Percentiles rank a stretch among this genome's conserved stretches.
Conservation (phyloP, 2,888 invertebrate genomes). For the Andrena dorsata region DNA sequence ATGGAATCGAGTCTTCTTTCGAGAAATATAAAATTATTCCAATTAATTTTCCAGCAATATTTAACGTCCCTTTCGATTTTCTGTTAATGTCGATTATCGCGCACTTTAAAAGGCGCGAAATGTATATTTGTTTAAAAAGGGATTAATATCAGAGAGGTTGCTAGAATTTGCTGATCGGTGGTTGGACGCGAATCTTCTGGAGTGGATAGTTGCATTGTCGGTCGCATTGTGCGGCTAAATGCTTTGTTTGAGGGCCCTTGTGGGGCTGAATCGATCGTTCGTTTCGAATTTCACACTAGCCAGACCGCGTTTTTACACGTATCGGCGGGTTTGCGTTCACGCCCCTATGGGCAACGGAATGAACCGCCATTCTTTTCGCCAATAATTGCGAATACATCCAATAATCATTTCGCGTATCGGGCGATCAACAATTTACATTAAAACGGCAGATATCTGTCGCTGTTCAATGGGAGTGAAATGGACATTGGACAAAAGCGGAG, state of each 20-base stretch:
- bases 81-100: neutral
- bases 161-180: conserved; percentile 10
- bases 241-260: conserved; percentile 47
- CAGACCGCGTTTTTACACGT: conserved; percentile 25
- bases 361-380: conserved; percentile 11
- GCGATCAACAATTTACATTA: conserved; percentile 10
- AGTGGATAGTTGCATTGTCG: conserved; percentile 17
- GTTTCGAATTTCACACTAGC: conserved; percentile 37
- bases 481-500: conserved; percentile 3
- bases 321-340: neutral
- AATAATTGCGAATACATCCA: conserved; percentile 13
- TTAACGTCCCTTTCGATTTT: too few relatives aligned
- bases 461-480: neutral
- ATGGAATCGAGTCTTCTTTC: too few relatives aligned
- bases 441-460: neutral
- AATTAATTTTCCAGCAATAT: neutral
- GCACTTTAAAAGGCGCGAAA: neutral
- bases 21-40: too few relatives aligned
- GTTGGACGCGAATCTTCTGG: conserved; percentile 32
- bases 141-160: neutral
- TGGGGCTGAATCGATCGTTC: conserved; percentile 47
- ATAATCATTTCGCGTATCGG: conserved; percentile 14
- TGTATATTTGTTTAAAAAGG: conserved; percentile 34
- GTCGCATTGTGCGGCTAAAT: conserved; percentile 49
- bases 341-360: conserved; percentile 7